These are phyloP conservation scores for Ferrisia virgata DNA, from an alignment of 2,888 invertebrate genomes.

Conservation along the genomic window DNA sequence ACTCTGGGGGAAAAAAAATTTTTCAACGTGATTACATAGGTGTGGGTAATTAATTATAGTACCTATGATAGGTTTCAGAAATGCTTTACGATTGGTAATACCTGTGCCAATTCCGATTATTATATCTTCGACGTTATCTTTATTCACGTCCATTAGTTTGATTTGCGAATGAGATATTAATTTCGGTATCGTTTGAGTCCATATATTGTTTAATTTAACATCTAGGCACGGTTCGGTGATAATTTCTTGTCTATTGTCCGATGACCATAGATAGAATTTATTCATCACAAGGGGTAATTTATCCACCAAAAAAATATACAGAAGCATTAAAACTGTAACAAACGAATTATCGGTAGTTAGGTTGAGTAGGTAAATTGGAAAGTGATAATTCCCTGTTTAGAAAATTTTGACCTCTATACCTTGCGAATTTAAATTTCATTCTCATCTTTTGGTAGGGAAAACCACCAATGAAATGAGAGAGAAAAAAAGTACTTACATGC, in stretches of 20 bases:
- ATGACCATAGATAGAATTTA: slow-evolving; percentile 16
- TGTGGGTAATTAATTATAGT: too few relatives aligned
- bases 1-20: background rate
- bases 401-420: background rate
- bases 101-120: slow-evolving; percentile 76
- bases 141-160: slow-evolving; percentile 67
- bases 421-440: background rate
- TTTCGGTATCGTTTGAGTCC: slow-evolving; percentile 67
- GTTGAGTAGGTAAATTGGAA: too few relatives aligned
- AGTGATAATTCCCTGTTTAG: too few relatives aligned
- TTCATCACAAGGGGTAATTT: slow-evolving; percentile 30
- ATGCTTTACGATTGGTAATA: slow-evolving; percentile 51
- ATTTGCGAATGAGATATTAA: slow-evolving; percentile 72
- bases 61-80: too few relatives aligned
- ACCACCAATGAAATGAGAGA: background rate
- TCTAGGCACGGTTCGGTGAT: slow-evolving; percentile 60
- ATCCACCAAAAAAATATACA: slow-evolving; percentile 36
- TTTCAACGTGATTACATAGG: background rate
- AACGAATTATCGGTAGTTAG: too few relatives aligned
- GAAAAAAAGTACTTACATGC: slow-evolving; percentile 6
- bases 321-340: slow-evolving; percentile 39
- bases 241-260: background rate
- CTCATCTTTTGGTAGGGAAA: too few relatives aligned
- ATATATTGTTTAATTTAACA: slow-evolving; percentile 61
- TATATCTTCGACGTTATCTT: slow-evolving; percentile 68